phyloP scores from a whole-genome alignment of 2,113 vertebrate genomes.

The Anarhynchus alexandrinus region DNA sequence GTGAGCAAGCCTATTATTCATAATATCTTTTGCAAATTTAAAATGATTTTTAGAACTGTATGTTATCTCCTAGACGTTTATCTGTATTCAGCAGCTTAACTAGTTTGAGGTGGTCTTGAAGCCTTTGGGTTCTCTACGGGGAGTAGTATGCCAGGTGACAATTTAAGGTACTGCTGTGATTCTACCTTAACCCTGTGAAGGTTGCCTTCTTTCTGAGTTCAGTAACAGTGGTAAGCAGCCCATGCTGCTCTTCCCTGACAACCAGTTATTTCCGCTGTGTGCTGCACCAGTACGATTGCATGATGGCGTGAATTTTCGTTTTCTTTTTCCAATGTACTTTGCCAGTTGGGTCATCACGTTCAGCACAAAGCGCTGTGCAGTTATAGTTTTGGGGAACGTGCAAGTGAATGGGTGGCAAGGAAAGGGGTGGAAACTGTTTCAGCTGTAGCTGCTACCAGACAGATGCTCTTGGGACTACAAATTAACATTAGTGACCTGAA shows the following conservation, averaged over 20 bases:
- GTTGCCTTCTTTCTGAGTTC: background rate
- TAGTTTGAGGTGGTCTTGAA: background rate
- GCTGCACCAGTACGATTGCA: background rate
- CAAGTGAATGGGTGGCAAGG: background rate
- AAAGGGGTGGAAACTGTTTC: background rate
- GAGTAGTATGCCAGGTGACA: background rate
- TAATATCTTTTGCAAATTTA: background rate
- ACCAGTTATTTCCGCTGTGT: accelerated
- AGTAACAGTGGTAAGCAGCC: background rate
- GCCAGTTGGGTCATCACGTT: background rate
- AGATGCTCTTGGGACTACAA: background rate
- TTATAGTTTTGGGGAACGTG: background rate
- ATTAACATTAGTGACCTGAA: background rate
- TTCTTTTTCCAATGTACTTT: background rate
- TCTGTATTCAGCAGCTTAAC: background rate
- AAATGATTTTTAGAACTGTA: background rate
- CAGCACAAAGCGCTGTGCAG: background rate
- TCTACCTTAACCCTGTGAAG: background rate
- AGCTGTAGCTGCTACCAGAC: background rate
- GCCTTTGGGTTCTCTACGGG: background rate
- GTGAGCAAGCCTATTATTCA: slow-evolving; percentile 58
- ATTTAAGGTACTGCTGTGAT: background rate
- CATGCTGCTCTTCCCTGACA: background rate
- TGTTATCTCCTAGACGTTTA: background rate
- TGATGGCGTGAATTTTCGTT: background rate